Evolutionary conservation across 2,888 invertebrate species (phyloP).

Genomic region (Tridacna crocea): DNA sequence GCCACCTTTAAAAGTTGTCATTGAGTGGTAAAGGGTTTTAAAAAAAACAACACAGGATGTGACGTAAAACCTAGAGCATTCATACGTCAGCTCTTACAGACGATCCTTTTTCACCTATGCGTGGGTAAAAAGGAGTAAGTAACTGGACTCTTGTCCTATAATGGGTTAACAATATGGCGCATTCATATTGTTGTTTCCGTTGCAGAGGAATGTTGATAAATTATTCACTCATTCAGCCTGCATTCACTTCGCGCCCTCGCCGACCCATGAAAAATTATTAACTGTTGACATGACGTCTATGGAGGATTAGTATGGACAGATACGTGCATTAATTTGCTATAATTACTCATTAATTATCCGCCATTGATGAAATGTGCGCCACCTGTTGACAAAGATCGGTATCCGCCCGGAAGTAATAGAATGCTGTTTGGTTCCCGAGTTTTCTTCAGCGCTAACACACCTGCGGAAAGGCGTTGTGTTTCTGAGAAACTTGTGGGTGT

Average conservation of each 20-base stretch:
- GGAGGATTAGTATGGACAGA: slow-evolving; percentile 42
- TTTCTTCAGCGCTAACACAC: neutral
- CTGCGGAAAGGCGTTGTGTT: slow-evolving; percentile 1
- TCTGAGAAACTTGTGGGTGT: neutral
- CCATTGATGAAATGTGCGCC: slow-evolving; percentile 35
- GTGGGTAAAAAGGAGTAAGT: no score
- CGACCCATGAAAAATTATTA: slow-evolving; percentile 21
- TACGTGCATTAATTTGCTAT: slow-evolving; percentile 41
- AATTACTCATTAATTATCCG: slow-evolving; percentile 51
- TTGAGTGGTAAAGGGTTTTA: no score
- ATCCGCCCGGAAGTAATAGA: slow-evolving; percentile 14
- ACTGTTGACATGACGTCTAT: slow-evolving; percentile 40
- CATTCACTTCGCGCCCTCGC: slow-evolving; percentile 14
- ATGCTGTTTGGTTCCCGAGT: neutral
- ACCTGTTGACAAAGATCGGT: slow-evolving; percentile 45
- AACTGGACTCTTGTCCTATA: no score
- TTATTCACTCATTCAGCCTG: slow-evolving; percentile 7
- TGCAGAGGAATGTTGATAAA: neutral
- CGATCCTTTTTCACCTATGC: no score
- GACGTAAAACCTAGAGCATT: no score
- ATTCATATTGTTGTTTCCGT: no score
- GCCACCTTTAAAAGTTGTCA: no score
- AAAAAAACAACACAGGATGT: no score
- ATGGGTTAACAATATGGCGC: no score
- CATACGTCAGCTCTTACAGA: no score